These are phyloP conservation scores for Benthochromis sp. DNA, from an alignment of 2,113 vertebrate species.

Conservation along the genomic window DNA sequence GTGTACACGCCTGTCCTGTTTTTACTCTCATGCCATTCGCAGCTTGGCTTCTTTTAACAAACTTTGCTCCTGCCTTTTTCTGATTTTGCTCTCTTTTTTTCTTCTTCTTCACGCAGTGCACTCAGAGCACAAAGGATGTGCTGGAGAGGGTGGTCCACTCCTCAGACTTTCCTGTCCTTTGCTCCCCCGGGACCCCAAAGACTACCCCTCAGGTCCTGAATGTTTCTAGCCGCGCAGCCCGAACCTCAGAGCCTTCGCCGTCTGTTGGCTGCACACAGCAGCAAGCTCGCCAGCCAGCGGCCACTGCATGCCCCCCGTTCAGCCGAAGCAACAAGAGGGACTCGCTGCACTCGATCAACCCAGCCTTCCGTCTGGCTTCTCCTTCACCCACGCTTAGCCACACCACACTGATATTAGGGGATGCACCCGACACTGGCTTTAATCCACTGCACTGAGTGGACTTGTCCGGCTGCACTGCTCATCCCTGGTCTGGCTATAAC, in stretches of 20 bases:
- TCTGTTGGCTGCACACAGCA: slow-evolving; percentile 13
- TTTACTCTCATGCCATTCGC: neutral
- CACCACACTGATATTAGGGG: slow-evolving; percentile 23
- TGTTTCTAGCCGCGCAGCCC: neutral
- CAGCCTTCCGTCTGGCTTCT: slow-evolving; percentile 58
- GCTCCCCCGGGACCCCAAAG: slow-evolving; percentile 46
- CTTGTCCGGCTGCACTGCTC: neutral
- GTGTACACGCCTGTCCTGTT: neutral
- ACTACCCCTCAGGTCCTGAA: slow-evolving; percentile 49
- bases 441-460: slow-evolving; percentile 29
- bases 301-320: slow-evolving; percentile 18
- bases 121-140: slow-evolving; percentile 66
- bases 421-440: slow-evolving; percentile 38
- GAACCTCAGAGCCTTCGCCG: neutral
- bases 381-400: slow-evolving; percentile 52
- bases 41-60: neutral
- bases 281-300: neutral
- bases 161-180: slow-evolving; percentile 41
- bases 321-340: slow-evolving; percentile 36
- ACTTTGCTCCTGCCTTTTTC: neutral
- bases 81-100: neutral
- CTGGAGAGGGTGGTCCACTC: slow-evolving; percentile 64
- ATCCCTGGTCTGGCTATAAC: neutral
- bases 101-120: slow-evolving; percentile 50
- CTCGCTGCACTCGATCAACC: slow-evolving; percentile 56